Conservation (phyloP, 1,140 invertebrate species). For the Wiebesia pumilae region DNA sequence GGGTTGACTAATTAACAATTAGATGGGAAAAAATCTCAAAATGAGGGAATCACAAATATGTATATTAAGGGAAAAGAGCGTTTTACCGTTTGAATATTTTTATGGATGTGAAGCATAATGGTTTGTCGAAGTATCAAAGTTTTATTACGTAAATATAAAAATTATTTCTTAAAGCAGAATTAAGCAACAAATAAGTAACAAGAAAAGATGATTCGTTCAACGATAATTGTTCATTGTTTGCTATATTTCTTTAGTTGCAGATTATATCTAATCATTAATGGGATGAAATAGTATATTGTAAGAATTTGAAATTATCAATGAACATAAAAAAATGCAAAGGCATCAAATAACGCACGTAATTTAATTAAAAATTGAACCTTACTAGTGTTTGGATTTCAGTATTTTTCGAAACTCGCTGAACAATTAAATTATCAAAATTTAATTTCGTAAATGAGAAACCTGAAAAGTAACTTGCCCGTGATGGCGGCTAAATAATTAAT, state of each 20-base stretch:
- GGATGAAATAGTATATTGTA: background rate
- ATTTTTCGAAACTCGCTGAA: slow-evolving; percentile 6
- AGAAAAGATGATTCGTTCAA: no score
- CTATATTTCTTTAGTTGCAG: background rate
- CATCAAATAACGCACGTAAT: background rate
- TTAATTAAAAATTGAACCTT: background rate
- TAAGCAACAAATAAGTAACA: no score
- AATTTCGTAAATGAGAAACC: slow-evolving; percentile 46
- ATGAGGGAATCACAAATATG: background rate
- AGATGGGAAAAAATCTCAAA: background rate
- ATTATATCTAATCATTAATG: background rate
- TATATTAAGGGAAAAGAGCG: background rate
- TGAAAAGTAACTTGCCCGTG: slow-evolving; percentile 21
- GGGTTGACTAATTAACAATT: slow-evolving; percentile 32
- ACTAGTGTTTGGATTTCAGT: background rate
- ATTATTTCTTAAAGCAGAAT: background rate
- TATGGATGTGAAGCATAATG: background rate
- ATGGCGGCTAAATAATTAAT: slow-evolving; percentile 49
- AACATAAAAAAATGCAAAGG: background rate
- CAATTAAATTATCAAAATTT: slow-evolving; percentile 42
- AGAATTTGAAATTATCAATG: background rate
- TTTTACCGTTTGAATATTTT: background rate
- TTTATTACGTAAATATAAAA: background rate
- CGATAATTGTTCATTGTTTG: no score
- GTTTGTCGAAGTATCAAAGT: no score